Evolutionary conservation across 2,113 vertebrate genomes (phyloP).

Genomic region (Sporophila hypoxantha): DNA sequence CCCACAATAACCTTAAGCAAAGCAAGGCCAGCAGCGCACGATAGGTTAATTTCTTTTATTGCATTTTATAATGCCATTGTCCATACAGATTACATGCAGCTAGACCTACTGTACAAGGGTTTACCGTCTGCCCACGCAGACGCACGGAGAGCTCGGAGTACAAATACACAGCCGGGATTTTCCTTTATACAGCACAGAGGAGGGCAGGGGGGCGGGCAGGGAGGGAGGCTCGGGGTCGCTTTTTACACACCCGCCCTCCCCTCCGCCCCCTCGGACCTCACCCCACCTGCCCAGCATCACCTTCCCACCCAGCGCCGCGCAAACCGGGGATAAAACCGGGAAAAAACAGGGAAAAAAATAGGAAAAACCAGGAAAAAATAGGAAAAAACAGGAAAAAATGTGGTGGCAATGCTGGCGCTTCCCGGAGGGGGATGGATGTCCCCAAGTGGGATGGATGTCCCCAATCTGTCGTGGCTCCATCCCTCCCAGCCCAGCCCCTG

Average conservation of each 20-base stretch:
- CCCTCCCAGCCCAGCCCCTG: neutral
- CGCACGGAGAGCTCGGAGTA: constrained; percentile 84
- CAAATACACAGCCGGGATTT: constrained; percentile 77
- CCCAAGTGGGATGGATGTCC: neutral
- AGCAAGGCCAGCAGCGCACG: constrained; percentile 62
- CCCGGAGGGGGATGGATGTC: neutral
- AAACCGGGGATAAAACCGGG: neutral
- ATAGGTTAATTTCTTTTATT: constrained; percentile 84
- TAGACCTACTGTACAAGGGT: constrained; percentile 88
- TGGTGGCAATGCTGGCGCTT: neutral
- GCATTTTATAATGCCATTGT: constrained; percentile 90
- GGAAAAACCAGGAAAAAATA: rapidly evolving
- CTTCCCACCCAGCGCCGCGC: neutral
- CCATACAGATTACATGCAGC: constrained; percentile 90
- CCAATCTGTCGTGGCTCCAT: neutral
- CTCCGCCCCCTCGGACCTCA: neutral
- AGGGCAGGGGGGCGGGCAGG: neutral
- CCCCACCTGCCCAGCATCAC: neutral
- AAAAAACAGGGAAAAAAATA: too few species aligned
- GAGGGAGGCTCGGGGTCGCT: neutral
- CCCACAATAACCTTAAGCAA: neutral
- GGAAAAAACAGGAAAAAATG: neutral
- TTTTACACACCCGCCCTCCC: constrained; percentile 22
- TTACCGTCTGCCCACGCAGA: constrained; percentile 84
- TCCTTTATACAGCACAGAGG: constrained; percentile 77